phyloP scores from a whole-genome alignment of 1,140 invertebrate species.

The Meloidogyne floridensis region DNA sequence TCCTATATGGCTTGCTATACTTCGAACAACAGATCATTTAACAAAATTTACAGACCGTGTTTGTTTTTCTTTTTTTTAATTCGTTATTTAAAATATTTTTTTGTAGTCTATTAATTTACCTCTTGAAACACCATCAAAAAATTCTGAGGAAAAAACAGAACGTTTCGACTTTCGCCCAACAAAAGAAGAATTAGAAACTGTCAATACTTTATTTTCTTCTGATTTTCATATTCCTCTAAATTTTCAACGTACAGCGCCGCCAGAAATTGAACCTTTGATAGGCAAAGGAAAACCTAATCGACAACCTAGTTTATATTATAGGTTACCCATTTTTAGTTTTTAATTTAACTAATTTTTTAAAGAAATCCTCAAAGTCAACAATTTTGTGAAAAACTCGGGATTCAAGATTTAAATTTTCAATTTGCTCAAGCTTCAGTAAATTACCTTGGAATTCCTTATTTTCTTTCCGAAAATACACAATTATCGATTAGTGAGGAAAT shows the following conservation, averaged over 20 bases:
- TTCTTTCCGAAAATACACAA: slow-evolving; percentile 13
- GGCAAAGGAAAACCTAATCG: slow-evolving; percentile 11
- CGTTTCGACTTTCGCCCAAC: slow-evolving; percentile 75
- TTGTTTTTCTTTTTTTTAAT: not conserved
- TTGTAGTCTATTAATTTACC: not conserved
- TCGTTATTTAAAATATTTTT: not conserved
- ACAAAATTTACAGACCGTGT: slow-evolving; percentile 38
- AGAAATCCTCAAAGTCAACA: slow-evolving; percentile 80
- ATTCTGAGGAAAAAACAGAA: slow-evolving; percentile 40
- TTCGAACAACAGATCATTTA: slow-evolving; percentile 52
- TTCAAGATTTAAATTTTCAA: slow-evolving; percentile 75
- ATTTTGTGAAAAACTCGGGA: slow-evolving; percentile 79
- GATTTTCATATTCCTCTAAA: slow-evolving; percentile 74
- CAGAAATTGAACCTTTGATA: slow-evolving; percentile 69
- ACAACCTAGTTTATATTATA: slow-evolving; percentile 33
- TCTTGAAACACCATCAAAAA: slow-evolving; percentile 66
- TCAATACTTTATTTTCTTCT: slow-evolving; percentile 74
- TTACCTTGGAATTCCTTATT: slow-evolving; percentile 53
- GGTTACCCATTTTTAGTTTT: slow-evolving; percentile 1
- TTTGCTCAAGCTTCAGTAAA: slow-evolving; percentile 53
- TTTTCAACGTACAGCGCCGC: slow-evolving; percentile 76
- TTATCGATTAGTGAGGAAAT: not conserved
- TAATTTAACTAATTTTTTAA: slow-evolving; percentile 62
- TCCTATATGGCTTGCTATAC: slow-evolving; percentile 48
- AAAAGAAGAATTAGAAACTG: slow-evolving; percentile 74